Percentiles rank a stretch among this genome's conserved stretches.
phyloP scores from a whole-genome alignment of 2,113 vertebrate species.

The Amazona vittata region DNA sequence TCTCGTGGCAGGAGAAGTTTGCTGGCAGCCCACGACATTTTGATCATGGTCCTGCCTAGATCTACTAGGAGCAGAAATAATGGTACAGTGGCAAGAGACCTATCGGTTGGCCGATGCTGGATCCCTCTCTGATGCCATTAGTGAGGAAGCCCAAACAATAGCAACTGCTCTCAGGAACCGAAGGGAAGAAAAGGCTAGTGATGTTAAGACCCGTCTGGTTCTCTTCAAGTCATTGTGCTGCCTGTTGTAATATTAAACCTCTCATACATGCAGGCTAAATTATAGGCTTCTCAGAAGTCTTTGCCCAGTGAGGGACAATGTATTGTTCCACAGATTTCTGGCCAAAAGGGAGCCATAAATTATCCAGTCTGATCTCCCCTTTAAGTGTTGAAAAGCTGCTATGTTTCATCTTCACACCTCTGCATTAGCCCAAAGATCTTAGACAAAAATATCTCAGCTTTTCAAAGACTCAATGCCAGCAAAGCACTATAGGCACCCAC shows the following conservation, averaged over 20 bases:
- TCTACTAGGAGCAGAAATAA: slow-evolving; percentile 30
- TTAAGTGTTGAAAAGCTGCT: neutral
- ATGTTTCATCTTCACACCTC: rapidly evolving
- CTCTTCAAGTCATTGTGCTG: slow-evolving; percentile 51
- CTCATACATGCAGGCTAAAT: neutral
- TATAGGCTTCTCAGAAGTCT: neutral
- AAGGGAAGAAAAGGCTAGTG: slow-evolving; percentile 26
- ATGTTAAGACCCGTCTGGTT: slow-evolving; percentile 48
- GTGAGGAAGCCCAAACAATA: slow-evolving; percentile 37
- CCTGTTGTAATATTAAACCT: neutral
- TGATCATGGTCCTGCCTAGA: slow-evolving; percentile 40
- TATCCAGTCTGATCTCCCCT: neutral
- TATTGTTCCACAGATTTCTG: neutral
- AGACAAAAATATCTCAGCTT: neutral
- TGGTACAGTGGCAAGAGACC: neutral
- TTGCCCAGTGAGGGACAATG: neutral
- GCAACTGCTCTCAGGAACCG: neutral
- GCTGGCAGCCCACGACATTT: neutral
- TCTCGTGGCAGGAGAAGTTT: neutral
- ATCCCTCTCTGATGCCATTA: slow-evolving; percentile 12
- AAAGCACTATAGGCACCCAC: neutral
- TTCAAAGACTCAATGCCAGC: rapidly evolving
- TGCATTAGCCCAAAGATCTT: neutral
- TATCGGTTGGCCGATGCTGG: neutral
- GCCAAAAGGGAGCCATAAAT: neutral